Base-by-base conservation (phyloP, 2,888 invertebrate genomes). In the Drosophila barbarae region DNA sequence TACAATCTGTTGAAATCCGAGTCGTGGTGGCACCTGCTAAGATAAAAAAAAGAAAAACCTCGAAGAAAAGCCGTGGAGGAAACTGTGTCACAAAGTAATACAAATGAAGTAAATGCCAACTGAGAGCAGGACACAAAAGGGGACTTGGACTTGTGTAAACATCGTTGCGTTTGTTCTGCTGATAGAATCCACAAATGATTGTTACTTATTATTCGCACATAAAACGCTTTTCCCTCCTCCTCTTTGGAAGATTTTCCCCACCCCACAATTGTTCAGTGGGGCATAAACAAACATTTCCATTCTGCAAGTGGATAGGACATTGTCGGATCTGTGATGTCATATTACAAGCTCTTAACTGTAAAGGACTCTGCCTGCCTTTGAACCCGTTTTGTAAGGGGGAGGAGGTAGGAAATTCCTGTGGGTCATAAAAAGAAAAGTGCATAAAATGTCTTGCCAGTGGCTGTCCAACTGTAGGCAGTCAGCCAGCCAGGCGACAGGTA, bases 121-220 rank as follows among this genome's bases (percentile, higher is more conserved):
- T 30, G 46, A 5, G 30, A 46, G 30, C 46, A 36, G 34, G 28
- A 65, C 61, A 65, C 41, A 41, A 41, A 60, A 26, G 23, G 52
- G 30, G 30, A 47, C 30, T 47, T 32, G 30, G 51, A 36, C 65
- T 41, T 65, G 61, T 9, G 66, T 26, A 53, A 53, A 63, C 65
- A 65, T 41, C 23, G 32, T 18, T 57, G 39, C 41, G 55, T 55
- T 44, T 42, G 34, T 18, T 61, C 36, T 54, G 35, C 35, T 68
- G 69, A 64, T 66, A 50, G 67, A 67, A 58, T 30, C 58, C 41
- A 50, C 49, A 68, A 69, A 52, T 72, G 52, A 61, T 59, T 54
- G 70, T 69, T 69, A 69, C 56, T 54, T 71, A 60, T 72, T 69
- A 72, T 69, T 63, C 58, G 69, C 60, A 57, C 71, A 71, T 69